Percentiles rank a stretch among this genome's conserved stretches.
Evolutionary conservation across 1,140 invertebrate species (phyloP).

Genomic region (Sweltsa coloradensis): DNA sequence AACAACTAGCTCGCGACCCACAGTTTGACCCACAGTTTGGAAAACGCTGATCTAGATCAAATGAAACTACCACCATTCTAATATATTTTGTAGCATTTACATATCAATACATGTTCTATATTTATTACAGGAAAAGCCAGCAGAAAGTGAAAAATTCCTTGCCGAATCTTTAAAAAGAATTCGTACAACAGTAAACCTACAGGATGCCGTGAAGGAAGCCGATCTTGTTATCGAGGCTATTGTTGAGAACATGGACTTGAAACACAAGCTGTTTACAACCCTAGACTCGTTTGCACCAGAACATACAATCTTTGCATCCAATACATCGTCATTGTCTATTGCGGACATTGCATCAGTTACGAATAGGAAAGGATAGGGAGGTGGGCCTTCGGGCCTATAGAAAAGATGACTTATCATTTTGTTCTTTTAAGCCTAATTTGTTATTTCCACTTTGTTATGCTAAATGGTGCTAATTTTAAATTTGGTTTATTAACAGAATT

Average conservation of each 20-base stretch:
- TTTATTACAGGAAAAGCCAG: conserved; percentile 35
- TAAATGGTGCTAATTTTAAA: too few relatives aligned
- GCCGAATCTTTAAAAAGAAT: conserved; percentile 44
- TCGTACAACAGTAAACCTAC: conserved; percentile 44
- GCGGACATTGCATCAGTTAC: conserved; percentile 65
- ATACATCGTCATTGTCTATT: conserved; percentile 80
- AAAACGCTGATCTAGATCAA: too few relatives aligned
- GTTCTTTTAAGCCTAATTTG: too few relatives aligned
- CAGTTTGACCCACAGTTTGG: too few relatives aligned
- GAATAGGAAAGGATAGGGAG: conserved; percentile 45
- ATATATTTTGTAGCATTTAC: too few relatives aligned
- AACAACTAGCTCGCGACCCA: too few relatives aligned
- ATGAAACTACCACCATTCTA: too few relatives aligned
- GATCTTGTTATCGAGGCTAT: conserved; percentile 81
- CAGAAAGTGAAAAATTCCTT: conserved; percentile 52
- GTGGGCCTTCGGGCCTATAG: too few relatives aligned
- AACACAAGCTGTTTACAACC: conserved; percentile 60
- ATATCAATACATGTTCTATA: not conserved
- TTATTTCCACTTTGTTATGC: too few relatives aligned
- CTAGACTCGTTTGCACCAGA: conserved; percentile 44
- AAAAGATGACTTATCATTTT: too few relatives aligned
- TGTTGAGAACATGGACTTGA: conserved; percentile 68
- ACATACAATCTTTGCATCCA: conserved; percentile 72
- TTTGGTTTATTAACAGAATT: too few relatives aligned
- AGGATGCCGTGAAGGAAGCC: conserved; percentile 44